phyloP scores from a whole-genome alignment of 2,888 invertebrate genomes.

The Neocrepidodera transversa region DNA sequence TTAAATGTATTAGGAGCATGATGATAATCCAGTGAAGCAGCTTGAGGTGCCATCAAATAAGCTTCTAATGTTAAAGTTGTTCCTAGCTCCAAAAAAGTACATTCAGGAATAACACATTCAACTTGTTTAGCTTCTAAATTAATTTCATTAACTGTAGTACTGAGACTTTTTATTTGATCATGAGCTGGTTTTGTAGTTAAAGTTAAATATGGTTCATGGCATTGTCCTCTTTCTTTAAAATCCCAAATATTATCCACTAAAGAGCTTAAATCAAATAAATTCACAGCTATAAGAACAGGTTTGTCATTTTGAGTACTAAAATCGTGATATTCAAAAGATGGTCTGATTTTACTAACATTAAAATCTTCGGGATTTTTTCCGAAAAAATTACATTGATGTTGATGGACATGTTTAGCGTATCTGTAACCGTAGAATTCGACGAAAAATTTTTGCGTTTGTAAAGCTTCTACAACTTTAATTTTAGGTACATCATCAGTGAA shows the following conservation, averaged over 20 bases:
- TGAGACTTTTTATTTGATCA: slow-evolving; percentile 17
- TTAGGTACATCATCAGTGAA: slow-evolving; percentile 41
- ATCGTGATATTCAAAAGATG: slow-evolving; percentile 16
- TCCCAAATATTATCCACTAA: slow-evolving; percentile 45
- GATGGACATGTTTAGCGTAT: slow-evolving; percentile 1
- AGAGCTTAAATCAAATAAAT: slow-evolving; percentile 45
- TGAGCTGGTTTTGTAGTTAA: slow-evolving; percentile 25
- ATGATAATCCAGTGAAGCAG: slow-evolving; percentile 38
- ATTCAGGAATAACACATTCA: slow-evolving; percentile 23
- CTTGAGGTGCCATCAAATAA: slow-evolving; percentile 46
- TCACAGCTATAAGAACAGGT: slow-evolving; percentile 39
- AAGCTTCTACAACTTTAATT: slow-evolving; percentile 44
- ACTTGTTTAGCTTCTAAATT: slow-evolving; percentile 26
- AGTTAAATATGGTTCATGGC: slow-evolving; percentile 71
- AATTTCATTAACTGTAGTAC: slow-evolving; percentile 30
- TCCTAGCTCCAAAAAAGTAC: slow-evolving; percentile 35
- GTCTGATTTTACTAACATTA: slow-evolving; percentile 21
- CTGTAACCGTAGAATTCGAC: slow-evolving; percentile 39
- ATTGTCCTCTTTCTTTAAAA: slow-evolving; percentile 73
- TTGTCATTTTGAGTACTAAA: neutral
- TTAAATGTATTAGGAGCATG: slow-evolving; percentile 42
- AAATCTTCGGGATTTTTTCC: slow-evolving; percentile 29
- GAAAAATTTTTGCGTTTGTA: slow-evolving; percentile 39
- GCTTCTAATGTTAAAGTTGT: slow-evolving; percentile 46
- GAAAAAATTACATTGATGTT: slow-evolving; percentile 21